phyloP scores from a whole-genome alignment of 2,797 vertebrate species.

The Acanthopagrus latus region DNA sequence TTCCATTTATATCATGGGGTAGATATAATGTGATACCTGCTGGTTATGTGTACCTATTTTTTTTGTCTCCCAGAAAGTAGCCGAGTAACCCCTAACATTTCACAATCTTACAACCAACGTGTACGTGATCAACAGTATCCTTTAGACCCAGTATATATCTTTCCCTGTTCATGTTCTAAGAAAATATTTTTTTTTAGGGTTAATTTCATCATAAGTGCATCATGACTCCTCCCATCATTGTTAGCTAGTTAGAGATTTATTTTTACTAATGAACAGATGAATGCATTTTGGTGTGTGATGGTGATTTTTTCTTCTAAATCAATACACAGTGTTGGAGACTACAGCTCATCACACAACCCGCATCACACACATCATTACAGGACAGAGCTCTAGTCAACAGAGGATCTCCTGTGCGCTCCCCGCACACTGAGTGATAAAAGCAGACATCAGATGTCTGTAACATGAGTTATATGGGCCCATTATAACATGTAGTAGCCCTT shows the following conservation, averaged over 20 bases:
- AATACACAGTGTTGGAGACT: slow-evolving; percentile 19
- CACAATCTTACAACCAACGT: too few relatives aligned
- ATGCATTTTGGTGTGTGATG: background rate
- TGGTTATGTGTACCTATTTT: too few relatives aligned
- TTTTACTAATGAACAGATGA: background rate
- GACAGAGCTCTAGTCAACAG: slow-evolving; percentile 18
- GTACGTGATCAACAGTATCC: too few relatives aligned
- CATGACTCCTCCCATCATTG: background rate
- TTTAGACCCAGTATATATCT: too few relatives aligned
- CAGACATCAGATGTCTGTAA: slow-evolving; percentile 57
- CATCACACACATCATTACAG: slow-evolving; percentile 15
- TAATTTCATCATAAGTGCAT: background rate
- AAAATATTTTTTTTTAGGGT: background rate
- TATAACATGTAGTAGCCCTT: slow-evolving; percentile 54
- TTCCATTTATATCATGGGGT: too few relatives aligned
- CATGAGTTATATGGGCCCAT: slow-evolving; percentile 63
- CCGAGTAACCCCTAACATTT: too few relatives aligned
- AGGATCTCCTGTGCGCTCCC: slow-evolving; percentile 8
- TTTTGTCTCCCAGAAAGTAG: too few relatives aligned
- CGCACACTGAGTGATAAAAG: slow-evolving; percentile 48
- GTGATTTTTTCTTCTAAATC: slow-evolving; percentile 1
- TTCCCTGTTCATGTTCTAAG: too few relatives aligned
- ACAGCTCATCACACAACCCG: background rate
- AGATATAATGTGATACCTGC: too few relatives aligned
- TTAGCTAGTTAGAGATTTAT: background rate